Evolutionary conservation across 2,888 invertebrate genomes (phyloP), one percentile per base, ranked within the genome.

Genomic region (Eilema sororculum): DNA sequence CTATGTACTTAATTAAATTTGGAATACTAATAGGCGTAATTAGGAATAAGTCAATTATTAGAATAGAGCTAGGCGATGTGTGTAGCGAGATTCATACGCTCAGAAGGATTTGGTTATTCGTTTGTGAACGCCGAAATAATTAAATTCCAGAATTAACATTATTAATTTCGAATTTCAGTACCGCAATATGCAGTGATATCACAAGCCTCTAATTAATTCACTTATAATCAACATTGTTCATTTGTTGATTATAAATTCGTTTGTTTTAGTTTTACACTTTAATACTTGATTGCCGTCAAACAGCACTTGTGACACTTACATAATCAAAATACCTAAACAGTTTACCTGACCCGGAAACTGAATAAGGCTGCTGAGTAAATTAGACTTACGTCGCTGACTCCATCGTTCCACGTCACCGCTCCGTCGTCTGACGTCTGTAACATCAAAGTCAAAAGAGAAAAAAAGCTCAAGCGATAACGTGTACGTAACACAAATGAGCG

Each of bases 361-460:
- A 46, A 41, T 0, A 12, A 3, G 8, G 9, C 52, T 9, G n/a
- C 52, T 52, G 52, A 52, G 20, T n/a, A 20, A 58, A 30, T 60
- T 33, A 20, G 8, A 25, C 28, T 60, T n/a, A 33, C 25, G 10
- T 28, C n/a, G 52, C 66, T 64, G 69, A 77, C 41, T 71, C 56
- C 63, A 16, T 28, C 20, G n/a, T n/a, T 30, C 58, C 30, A 33
- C 20, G 13, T 33, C 33, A 30, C n/a, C 30, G 25, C 57, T 6
- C 25, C 3, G 16, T 12, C 75, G 73, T 78, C 75, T 77, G 74
- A 78, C 65, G 71, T 72, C 74, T 60, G 74, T 73, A 68, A 78
- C 76, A 73, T 77, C 68, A 82, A 81, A 81, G 69, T 67, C 68
- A 74, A 81, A 81, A 74, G 69, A 62, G 67, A 74, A 77, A 75